phyloP scores from a whole-genome alignment of 1,140 invertebrate genomes.

The Drosophila serrata region DNA sequence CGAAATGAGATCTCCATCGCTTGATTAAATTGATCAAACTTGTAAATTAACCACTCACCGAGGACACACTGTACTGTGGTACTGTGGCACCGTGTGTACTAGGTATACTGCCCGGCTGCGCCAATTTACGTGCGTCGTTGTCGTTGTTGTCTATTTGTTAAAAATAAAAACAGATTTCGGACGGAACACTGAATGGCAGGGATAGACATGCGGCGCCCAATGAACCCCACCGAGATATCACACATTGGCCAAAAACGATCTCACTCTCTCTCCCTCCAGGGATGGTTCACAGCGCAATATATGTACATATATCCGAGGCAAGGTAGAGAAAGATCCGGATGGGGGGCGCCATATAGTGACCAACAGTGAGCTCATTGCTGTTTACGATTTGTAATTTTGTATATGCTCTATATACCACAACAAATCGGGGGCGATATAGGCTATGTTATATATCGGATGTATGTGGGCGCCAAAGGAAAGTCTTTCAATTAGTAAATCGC shows the following conservation, averaged over 20 bases:
- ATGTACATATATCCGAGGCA: slow-evolving; percentile 54
- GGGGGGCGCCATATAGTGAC: slow-evolving; percentile 37
- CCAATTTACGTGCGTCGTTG: slow-evolving; percentile 76
- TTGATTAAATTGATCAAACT: not conserved
- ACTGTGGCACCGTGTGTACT: slow-evolving; percentile 39
- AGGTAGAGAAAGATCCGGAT: slow-evolving; percentile 24
- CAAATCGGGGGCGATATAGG: slow-evolving; percentile 24
- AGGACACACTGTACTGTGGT: slow-evolving; percentile 56
- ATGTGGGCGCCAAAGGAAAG: slow-evolving; percentile 50
- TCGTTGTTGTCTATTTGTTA: slow-evolving; percentile 65
- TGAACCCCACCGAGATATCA: slow-evolving; percentile 52
- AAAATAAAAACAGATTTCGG: slow-evolving; percentile 79
- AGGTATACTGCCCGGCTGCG: slow-evolving; percentile 61
- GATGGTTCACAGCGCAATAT: slow-evolving; percentile 15
- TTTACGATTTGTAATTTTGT: slow-evolving; percentile 62
- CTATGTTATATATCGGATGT: slow-evolving; percentile 32
- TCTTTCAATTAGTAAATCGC: slow-evolving; percentile 70
- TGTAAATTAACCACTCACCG: slow-evolving; percentile 7
- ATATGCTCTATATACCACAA: slow-evolving; percentile 39
- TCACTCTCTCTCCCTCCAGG: slow-evolving; percentile 19
- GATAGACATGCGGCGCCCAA: slow-evolving; percentile 20
- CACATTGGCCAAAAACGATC: slow-evolving; percentile 32
- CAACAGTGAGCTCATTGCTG: slow-evolving; percentile 70
- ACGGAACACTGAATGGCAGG: slow-evolving; percentile 45
- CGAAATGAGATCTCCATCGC: not conserved